Evolutionary conservation across 37 sponge, comb jelly and placozoan species (phyloP).

Genomic region (Amphimedon queenslandica): DNA sequence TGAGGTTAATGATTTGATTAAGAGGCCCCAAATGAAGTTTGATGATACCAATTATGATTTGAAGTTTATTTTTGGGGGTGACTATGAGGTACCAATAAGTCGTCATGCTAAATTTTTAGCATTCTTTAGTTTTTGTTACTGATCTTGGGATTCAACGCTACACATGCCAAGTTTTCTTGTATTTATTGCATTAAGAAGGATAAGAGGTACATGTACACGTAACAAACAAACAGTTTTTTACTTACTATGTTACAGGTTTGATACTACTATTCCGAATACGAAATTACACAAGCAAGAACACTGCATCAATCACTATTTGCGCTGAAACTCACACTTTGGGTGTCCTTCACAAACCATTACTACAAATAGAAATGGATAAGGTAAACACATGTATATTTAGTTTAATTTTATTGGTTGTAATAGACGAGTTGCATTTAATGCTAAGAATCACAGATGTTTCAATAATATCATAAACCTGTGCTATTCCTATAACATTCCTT

Average conservation of each 20-base stretch:
- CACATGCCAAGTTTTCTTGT: constrained; percentile 1
- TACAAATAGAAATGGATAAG: not conserved
- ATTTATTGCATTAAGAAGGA: constrained; percentile 2
- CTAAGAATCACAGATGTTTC: not conserved
- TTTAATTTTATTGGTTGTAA: not conserved
- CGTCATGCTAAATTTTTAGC: not conserved
- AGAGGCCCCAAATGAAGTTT: not conserved
- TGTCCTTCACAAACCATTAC: not conserved
- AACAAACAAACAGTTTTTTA: not conserved
- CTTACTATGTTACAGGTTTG: not conserved
- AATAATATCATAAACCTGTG: not conserved
- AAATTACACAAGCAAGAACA: not conserved
- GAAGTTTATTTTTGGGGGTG: constrained; percentile 8
- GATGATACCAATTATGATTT: not conserved
- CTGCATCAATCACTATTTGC: not conserved
- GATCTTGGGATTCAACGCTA: constrained; percentile 15
- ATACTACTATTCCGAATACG: not conserved
- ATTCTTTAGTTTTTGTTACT: constrained; percentile 7
- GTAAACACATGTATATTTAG: too few relatives aligned
- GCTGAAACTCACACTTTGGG: not conserved
- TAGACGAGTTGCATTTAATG: constrained; percentile 15
- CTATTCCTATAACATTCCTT: too few relatives aligned
- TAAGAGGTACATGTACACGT: constrained; percentile 8
- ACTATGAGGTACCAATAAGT: constrained; percentile 12
- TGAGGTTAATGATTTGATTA: not conserved